phyloP scores from a whole-genome alignment of 2,797 vertebrate species.

The Monodelphis domestica region DNA sequence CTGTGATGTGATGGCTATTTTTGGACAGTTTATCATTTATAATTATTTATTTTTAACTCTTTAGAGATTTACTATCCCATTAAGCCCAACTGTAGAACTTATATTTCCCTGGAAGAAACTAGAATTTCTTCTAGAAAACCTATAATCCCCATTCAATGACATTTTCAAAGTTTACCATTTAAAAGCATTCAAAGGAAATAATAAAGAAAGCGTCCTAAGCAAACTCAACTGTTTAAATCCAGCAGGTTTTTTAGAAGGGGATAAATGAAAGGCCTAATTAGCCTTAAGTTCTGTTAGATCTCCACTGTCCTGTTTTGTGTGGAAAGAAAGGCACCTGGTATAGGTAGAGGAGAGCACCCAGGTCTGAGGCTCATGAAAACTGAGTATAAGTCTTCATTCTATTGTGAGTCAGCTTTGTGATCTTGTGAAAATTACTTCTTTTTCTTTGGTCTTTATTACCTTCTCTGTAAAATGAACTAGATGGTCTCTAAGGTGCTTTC shows the following conservation, averaged over 20 bases:
- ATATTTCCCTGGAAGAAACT: no score
- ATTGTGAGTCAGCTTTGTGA: not conserved
- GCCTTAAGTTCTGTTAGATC: no score
- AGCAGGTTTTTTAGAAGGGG: no score
- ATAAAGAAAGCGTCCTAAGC: no score
- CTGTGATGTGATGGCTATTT: no score
- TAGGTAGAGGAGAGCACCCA: not conserved
- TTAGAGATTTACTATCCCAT: no score
- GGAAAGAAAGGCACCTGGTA: not conserved
- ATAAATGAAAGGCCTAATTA: no score
- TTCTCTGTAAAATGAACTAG: not conserved
- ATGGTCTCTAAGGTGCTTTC: not conserved
- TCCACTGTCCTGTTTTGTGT: no score
- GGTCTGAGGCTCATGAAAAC: not conserved
- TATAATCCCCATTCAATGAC: not conserved
- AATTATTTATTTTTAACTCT: no score
- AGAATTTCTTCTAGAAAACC: slow-evolving; percentile 21
- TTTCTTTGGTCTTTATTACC: not conserved
- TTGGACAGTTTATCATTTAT: no score
- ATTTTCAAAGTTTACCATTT: slow-evolving; percentile 39
- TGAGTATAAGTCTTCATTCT: not conserved
- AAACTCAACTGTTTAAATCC: no score
- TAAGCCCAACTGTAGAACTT: no score
- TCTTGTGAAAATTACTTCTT: not conserved
- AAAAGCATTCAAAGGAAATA: not conserved